Evolutionary conservation across 1,140 invertebrate species (phyloP).

Genomic region (Mesaphorura yosii): DNA sequence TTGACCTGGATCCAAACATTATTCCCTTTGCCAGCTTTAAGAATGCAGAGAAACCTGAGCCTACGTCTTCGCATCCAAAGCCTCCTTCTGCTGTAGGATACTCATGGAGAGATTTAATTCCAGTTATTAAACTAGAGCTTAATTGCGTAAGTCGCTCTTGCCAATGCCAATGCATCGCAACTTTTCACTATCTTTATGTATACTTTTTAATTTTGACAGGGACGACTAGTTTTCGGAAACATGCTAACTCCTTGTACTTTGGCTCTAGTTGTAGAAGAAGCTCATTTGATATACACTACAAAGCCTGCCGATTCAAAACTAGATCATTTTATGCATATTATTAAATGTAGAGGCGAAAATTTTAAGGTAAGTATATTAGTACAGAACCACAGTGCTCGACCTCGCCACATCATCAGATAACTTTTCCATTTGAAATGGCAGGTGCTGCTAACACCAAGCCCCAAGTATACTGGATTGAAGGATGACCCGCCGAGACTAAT

Average conservation of each 20-base stretch:
- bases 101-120: slow-evolving; percentile 91
- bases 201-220: slow-evolving; percentile 46
- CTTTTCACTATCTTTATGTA: not conserved
- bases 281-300: slow-evolving; percentile 87
- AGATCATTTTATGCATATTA: slow-evolving; percentile 92
- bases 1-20: slow-evolving; percentile 68
- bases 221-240: slow-evolving; percentile 93
- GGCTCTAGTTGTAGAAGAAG: slow-evolving; percentile 85
- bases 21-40: slow-evolving; percentile 48
- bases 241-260: slow-evolving; percentile 83
- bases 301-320: slow-evolving; percentile 83
- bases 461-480: slow-evolving; percentile 80
- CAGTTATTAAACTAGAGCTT: slow-evolving; percentile 90
- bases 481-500: slow-evolving; percentile 94
- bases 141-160: slow-evolving; percentile 50
- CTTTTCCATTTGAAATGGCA: slow-evolving; percentile 28
- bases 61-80: slow-evolving; percentile 25
- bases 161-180: not conserved
- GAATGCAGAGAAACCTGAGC: slow-evolving; percentile 30
- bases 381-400: not conserved
- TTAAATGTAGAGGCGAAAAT: slow-evolving; percentile 89
- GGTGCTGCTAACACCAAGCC: slow-evolving; percentile 83
- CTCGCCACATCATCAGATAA: not conserved
- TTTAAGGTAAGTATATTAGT: slow-evolving; percentile 62
- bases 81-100: slow-evolving; percentile 36